Conservation (phyloP, 2,888 invertebrate species). For the Archaeoteleia sp. region DNA sequence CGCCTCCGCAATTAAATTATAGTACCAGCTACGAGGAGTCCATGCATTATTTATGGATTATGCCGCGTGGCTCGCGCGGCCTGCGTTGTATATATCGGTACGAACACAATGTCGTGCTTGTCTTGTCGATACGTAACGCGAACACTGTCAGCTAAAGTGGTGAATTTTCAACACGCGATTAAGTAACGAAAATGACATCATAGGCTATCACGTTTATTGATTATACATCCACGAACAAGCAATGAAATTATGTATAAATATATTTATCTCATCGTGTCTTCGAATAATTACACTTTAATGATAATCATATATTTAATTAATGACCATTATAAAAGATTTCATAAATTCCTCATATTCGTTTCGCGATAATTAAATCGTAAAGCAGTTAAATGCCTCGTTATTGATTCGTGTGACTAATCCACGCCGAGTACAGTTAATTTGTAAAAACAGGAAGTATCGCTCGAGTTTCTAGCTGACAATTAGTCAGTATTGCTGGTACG, state of each 20-base stretch:
- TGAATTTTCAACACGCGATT: conserved; percentile 17
- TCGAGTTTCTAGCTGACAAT: conserved; percentile 51
- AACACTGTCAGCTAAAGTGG: conserved; percentile 1
- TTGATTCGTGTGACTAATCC: too few relatives aligned
- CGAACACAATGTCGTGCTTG: conserved; percentile 18
- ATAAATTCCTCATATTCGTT: too few relatives aligned
- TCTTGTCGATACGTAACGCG: conserved; percentile 7
- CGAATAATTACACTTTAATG: too few relatives aligned
- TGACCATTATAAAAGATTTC: too few relatives aligned
- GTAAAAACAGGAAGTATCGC: conserved; percentile 31
- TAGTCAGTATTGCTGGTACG: conserved; percentile 54
- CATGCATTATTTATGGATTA: conserved; percentile 72
- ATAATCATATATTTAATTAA: too few relatives aligned
- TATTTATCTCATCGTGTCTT: too few relatives aligned
- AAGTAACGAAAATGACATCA: not conserved
- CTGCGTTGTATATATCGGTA: conserved; percentile 7
- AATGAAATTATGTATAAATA: too few relatives aligned
- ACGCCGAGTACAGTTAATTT: too few relatives aligned
- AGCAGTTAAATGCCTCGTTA: too few relatives aligned
- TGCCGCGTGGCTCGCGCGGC: conserved; percentile 63
- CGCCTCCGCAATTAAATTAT: conserved; percentile 73
- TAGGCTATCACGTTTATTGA: not conserved
- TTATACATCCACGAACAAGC: too few relatives aligned
- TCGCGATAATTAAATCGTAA: too few relatives aligned
- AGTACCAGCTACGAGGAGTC: conserved; percentile 66